Percentiles rank a stretch among this genome's conserved stretches.
These are phyloP conservation scores for Calliopsis andreniformis DNA, from an alignment of 1,140 invertebrate species.

Conservation along the genomic window DNA sequence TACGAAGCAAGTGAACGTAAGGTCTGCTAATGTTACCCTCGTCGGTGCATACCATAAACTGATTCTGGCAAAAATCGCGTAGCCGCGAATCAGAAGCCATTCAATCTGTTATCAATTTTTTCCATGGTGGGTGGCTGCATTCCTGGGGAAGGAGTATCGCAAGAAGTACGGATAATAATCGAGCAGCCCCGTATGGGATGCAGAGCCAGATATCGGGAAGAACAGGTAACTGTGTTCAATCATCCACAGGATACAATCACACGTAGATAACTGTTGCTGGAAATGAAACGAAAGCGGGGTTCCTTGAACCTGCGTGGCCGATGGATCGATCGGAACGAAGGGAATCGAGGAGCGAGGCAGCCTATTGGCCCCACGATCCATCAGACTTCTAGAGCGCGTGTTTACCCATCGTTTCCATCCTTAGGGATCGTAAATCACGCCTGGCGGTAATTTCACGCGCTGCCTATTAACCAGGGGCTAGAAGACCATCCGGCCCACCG, in stretches of 20 bases:
- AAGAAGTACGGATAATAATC: conserved; percentile 44
- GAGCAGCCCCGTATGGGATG: background rate
- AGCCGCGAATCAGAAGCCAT: conserved; percentile 57
- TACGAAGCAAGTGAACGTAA: too few species aligned
- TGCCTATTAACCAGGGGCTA: background rate
- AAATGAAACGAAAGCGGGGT: conserved; percentile 8
- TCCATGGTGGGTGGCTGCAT: background rate
- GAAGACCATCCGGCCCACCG: background rate
- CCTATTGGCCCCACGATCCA: too few species aligned
- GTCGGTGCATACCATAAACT: too few species aligned
- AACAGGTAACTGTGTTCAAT: conserved; percentile 9
- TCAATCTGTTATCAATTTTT: conserved; percentile 27
- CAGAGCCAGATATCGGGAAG: conserved; percentile 2
- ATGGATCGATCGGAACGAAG: background rate
- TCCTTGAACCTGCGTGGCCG: background rate
- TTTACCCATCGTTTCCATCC: background rate
- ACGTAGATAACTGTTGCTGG: conserved; percentile 25
- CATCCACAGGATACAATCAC: conserved; percentile 30
- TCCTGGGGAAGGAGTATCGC: background rate
- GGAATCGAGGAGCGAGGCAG: too few species aligned
- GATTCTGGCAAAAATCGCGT: too few species aligned
- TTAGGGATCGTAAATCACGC: conserved; percentile 8
- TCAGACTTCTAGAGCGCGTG: background rate
- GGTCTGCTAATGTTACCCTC: too few species aligned
- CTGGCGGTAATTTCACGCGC: background rate